These are phyloP conservation scores for Mellilla xanthometata DNA, from an alignment of 2,888 invertebrate species.

Conservation along the genomic window DNA sequence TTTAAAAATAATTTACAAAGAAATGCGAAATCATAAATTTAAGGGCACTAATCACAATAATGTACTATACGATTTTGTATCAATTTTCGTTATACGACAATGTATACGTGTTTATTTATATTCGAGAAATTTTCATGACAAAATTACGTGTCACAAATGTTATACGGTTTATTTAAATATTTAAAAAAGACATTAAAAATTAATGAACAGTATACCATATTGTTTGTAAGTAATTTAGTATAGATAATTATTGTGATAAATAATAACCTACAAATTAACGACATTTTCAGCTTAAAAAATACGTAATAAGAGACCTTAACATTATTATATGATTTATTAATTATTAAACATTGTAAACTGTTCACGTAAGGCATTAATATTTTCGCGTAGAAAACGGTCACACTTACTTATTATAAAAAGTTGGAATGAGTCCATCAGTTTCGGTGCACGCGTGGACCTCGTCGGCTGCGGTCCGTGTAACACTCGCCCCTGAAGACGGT, in stretches of 20 bases:
- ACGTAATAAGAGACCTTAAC: no score
- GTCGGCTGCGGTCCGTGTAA: no score
- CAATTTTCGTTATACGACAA: constrained; percentile 30
- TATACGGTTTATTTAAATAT: constrained; percentile 37
- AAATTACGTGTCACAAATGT: constrained; percentile 38
- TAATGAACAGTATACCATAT: constrained; percentile 58
- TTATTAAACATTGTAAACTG: no score
- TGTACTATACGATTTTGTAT: constrained; percentile 14
- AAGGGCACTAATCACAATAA: constrained; percentile 2
- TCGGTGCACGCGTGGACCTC: no score
- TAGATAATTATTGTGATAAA: constrained; percentile 25
- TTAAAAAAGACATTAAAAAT: constrained; percentile 38
- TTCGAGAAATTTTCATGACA: constrained; percentile 40
- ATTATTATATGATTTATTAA: no score
- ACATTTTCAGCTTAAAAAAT: constrained; percentile 4
- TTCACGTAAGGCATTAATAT: no score
- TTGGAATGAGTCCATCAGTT: no score
- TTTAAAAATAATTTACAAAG: no score
- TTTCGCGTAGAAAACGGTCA: no score
- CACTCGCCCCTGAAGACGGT: no score
- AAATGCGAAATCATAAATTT: no score
- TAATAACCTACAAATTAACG: constrained; percentile 16
- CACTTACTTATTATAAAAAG: no score
- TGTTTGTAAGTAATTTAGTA: constrained; percentile 40
- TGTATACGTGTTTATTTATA: constrained; percentile 46